Percentiles rank a stretch among this genome's conserved stretches.
phyloP scores from a whole-genome alignment of 1,140 invertebrate genomes.

The Zophobas atratus region DNA sequence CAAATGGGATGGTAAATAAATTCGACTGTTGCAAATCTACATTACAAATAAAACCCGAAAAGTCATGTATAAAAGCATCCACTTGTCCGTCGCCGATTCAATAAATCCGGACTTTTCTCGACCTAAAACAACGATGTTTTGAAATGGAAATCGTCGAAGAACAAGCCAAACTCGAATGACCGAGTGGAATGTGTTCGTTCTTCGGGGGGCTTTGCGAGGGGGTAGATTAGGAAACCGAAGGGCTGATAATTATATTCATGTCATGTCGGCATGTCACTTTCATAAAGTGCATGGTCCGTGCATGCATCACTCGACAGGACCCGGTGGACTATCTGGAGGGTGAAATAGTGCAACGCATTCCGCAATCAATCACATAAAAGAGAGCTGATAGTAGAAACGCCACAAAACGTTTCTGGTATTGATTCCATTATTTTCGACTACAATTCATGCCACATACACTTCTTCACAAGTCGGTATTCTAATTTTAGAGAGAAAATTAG shows the following conservation, averaged over 20 bases:
- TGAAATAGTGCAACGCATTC: constrained; percentile 25
- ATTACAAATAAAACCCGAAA: constrained; percentile 48
- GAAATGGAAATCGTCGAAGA: constrained; percentile 26
- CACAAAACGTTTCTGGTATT: neutral
- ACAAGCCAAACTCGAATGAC: constrained; percentile 11
- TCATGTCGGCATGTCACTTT: constrained; percentile 56
- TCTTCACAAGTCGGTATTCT: too few relatives aligned
- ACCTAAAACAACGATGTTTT: constrained; percentile 45
- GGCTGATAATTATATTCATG: constrained; percentile 54
- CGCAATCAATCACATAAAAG: constrained; percentile 27
- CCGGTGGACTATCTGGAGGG: constrained; percentile 8
- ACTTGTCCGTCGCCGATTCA: constrained; percentile 42
- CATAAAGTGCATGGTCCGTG: constrained; percentile 48
- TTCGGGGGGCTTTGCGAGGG: constrained; percentile 1
- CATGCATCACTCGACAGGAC: constrained; percentile 1
- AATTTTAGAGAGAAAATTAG: too few relatives aligned
- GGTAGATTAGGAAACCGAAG: constrained; percentile 11
- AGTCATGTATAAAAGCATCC: constrained; percentile 48
- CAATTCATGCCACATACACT: too few relatives aligned
- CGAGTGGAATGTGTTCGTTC: neutral
- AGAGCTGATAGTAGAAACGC: constrained; percentile 14
- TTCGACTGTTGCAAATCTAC: constrained; percentile 51
- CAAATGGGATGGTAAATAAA: constrained; percentile 48
- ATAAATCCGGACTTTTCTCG: constrained; percentile 46
- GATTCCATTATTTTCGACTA: too few relatives aligned